These are phyloP conservation scores for Phyllostomus discolor DNA, from an alignment of 2,113 vertebrate species.

Conservation along the genomic window DNA sequence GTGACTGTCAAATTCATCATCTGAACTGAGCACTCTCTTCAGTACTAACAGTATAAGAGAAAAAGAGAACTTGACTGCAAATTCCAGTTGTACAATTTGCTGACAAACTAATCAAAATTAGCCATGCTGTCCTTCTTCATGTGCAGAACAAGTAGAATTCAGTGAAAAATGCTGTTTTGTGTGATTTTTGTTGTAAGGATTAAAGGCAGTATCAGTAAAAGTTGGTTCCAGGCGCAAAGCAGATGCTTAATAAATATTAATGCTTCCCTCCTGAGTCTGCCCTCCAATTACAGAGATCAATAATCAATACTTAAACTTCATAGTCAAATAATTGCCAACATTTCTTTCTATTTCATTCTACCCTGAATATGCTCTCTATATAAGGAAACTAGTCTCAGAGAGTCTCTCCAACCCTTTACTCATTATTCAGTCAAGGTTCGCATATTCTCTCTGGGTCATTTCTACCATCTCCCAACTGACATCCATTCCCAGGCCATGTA, in stretches of 20 bases:
- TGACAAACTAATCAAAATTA: background rate
- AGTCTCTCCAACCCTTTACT: background rate
- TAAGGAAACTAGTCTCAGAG: background rate
- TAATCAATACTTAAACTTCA: background rate
- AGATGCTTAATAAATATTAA: background rate
- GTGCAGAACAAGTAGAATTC: background rate
- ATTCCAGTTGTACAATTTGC: background rate
- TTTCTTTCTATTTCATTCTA: background rate
- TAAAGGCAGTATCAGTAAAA: background rate
- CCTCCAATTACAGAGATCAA: background rate
- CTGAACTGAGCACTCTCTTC: background rate
- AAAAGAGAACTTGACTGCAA: background rate
- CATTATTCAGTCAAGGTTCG: background rate
- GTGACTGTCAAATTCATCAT: background rate
- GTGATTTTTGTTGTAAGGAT: background rate
- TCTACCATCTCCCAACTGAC: background rate
- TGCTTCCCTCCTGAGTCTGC: background rate
- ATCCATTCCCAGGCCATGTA: background rate
- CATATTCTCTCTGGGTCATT: background rate
- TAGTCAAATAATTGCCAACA: background rate
- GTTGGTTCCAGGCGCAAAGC: background rate
- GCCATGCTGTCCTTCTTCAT: background rate
- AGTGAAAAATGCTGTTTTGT: background rate
- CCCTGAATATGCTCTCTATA: background rate
- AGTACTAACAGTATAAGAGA: background rate